Base-by-base conservation (phyloP, 2,888 invertebrate genomes). In the Tupiocoris notatus region DNA sequence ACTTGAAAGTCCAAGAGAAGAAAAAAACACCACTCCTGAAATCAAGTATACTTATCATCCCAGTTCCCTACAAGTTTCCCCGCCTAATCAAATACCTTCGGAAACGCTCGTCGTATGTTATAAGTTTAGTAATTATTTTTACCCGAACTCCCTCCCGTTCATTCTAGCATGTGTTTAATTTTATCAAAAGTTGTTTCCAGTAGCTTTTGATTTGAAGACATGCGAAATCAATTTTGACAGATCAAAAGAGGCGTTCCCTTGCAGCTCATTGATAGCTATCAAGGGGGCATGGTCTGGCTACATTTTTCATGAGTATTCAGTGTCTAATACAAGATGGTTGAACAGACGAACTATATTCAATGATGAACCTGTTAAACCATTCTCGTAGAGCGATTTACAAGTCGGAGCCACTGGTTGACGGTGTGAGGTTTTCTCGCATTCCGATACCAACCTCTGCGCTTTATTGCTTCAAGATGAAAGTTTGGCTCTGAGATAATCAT, bases 401-500 rank as follows among this genome's bases (percentile, higher is more conserved):
- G 63, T 56, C 65, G 9, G 25, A 65, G 75, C 75, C 65, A 21
- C 75, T 66, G 64, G 65, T 75, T 66, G 65, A 66, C 24, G 39
- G 57, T 57, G 24, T 22, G 39, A 58, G 66, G 75, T 64, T 75
- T 58, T 66, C 66, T 65, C 65, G 65, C 64, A 18, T 16, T 59
- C 39, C 24, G 75, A 75, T 64, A 59, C 75, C 24, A 75, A 75
- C 66, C 75, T 64, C 58, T 21, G 58, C 39, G 24, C 65, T 66
- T 65, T 17, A 21, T 25, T 18, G 18, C 23, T 25, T 25, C 16
- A 65, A 39, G 75, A 75, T 75, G 66, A 65, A 75, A 22, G 20
- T 64, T 75, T 75, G 75, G 75, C 75, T 75, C 75, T 75, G 75
- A 75, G 12, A n/a, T n/a, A n/a, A n/a, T n/a, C n/a, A n/a, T n/a